phyloP scores from a whole-genome alignment of 1,140 invertebrate species.

The Mizuhopecten yessoensis region DNA sequence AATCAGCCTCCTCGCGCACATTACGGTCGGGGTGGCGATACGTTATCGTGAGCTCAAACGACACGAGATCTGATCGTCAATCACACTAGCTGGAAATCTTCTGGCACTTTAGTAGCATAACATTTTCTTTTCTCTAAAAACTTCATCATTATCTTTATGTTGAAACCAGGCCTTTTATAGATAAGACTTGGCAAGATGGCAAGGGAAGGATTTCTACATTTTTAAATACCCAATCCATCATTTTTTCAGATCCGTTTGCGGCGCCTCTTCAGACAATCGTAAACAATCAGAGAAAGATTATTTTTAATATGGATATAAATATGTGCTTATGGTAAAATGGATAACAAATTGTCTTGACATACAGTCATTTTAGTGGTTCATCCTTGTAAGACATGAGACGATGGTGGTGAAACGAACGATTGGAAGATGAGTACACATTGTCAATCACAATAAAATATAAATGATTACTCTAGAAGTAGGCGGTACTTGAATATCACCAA shows the following conservation, averaged over 20 bases:
- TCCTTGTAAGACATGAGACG: too few species aligned
- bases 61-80: slow-evolving; percentile 13
- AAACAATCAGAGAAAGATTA: background rate
- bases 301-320: background rate
- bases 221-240: background rate
- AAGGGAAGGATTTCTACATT: too few species aligned
- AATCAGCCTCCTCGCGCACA: background rate
- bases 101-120: background rate
- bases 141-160: background rate
- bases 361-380: background rate
- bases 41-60: background rate
- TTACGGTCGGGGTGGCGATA: background rate
- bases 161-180: background rate
- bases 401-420: too few species aligned
- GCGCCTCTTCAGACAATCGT: background rate
- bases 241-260: background rate
- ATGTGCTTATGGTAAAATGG: background rate
- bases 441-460: too few species aligned
- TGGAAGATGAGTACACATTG: too few species aligned
- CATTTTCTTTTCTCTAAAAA: background rate
- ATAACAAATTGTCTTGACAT: background rate
- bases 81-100: background rate
- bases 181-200: background rate
- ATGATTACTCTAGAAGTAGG: too few species aligned
- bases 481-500: too few species aligned